Conservation (phyloP, 2,888 invertebrate genomes). For the Drosophila bunnanda region DNA sequence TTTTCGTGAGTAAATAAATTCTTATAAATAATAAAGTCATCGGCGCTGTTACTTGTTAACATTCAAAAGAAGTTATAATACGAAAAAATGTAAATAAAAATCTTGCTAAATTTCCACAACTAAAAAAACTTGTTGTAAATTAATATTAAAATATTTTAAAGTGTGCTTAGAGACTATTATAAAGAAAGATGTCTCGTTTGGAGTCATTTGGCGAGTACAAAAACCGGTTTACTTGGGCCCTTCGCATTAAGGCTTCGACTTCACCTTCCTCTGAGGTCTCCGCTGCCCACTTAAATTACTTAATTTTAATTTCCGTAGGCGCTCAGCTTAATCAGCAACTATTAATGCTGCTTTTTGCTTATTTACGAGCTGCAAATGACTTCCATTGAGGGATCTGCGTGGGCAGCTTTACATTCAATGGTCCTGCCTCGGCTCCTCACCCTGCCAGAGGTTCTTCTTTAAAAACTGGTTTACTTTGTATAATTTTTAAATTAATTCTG, state of each 20-base stretch:
- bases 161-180: not conserved
- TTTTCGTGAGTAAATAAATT: too few species aligned
- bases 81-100: too few species aligned
- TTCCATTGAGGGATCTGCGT: constrained; percentile 60
- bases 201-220: not conserved
- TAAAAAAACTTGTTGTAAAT: not conserved
- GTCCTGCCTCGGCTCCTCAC: too few species aligned
- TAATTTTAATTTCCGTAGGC: constrained; percentile 75
- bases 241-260: not conserved
- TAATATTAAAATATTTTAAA: not conserved
- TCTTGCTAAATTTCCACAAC: too few species aligned
- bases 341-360: constrained; percentile 83
- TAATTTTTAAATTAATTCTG: not conserved
- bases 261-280: not conserved
- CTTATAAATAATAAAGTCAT: too few species aligned
- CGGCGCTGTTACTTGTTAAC: too few species aligned
- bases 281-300: constrained; percentile 63
- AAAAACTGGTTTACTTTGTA: not conserved
- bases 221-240: constrained; percentile 1
- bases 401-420: not conserved
- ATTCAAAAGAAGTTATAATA: too few species aligned
- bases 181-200: not conserved
- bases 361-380: constrained; percentile 83
- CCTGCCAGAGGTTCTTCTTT: not conserved
- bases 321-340: constrained; percentile 84